phyloP scores from a whole-genome alignment of 2,797 vertebrate species.

The Silurus aristotelis region DNA sequence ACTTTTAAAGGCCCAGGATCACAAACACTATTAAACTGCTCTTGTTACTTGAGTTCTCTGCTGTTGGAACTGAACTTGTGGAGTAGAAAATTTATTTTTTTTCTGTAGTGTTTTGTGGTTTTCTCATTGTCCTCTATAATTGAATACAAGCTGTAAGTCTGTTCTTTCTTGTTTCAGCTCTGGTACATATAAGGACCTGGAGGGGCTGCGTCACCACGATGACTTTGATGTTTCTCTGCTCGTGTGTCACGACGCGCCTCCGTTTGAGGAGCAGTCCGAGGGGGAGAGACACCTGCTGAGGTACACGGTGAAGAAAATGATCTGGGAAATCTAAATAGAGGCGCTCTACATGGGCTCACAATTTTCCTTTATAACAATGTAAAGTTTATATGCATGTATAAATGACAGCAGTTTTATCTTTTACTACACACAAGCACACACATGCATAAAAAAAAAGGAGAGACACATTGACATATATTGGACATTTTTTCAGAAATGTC shows the following conservation, averaged over 20 bases:
- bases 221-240: constrained; percentile 96
- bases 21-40: background rate
- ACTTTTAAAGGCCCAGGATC: background rate
- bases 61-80: background rate
- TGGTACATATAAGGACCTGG: constrained; percentile 90
- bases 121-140: background rate
- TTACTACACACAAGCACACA: background rate
- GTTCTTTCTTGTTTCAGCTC: constrained; percentile 67
- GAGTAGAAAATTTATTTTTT: background rate
- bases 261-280: constrained; percentile 95
- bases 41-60: background rate
- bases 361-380: background rate
- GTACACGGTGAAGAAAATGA: constrained; percentile 65
- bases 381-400: background rate
- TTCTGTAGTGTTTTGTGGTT: background rate
- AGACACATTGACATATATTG: background rate
- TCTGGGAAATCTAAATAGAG: background rate
- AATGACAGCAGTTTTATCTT: background rate
- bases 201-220: constrained; percentile 91
- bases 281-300: constrained; percentile 88
- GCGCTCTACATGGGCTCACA: background rate
- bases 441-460: background rate
- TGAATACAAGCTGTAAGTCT: constrained; percentile 42
- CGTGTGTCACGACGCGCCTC: constrained; percentile 90
- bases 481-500: background rate